Percentiles rank a stretch among this genome's conserved stretches.
Conservation (phyloP, 2,888 invertebrate genomes). For the Diarsia rubi region DNA sequence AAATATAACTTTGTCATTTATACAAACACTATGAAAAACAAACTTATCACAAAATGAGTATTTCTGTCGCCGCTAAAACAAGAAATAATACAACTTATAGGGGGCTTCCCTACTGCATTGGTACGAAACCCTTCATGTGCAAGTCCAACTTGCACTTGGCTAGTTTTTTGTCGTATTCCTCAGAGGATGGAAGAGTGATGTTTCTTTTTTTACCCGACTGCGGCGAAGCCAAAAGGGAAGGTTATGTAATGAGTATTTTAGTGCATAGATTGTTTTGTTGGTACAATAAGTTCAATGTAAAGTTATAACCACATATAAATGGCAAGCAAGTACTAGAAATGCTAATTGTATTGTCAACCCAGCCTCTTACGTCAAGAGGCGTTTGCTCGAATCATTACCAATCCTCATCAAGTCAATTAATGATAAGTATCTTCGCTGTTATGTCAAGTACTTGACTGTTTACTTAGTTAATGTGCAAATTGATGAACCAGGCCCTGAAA, state of each 20-base stretch:
- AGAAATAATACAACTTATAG: no score
- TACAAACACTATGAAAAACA: no score
- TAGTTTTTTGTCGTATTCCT: background rate
- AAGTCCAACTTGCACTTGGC: no score
- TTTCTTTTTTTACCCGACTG: no score
- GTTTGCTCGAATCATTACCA: constrained; percentile 56
- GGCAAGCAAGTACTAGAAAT: constrained; percentile 4
- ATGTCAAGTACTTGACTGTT: constrained; percentile 52
- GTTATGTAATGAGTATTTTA: background rate
- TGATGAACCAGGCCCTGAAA: constrained; percentile 24
- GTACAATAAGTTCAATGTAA: background rate
- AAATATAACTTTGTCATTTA: no score
- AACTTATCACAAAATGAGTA: no score
- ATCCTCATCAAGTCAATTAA: constrained; percentile 55
- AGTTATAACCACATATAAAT: background rate
- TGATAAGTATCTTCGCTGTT: constrained; percentile 44
- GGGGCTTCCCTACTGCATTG: no score
- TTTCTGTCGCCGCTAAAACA: no score
- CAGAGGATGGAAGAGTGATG: background rate
- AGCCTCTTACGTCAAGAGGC: constrained; percentile 30
- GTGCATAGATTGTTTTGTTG: background rate
- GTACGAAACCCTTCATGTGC: no score
- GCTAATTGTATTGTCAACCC: constrained; percentile 32
- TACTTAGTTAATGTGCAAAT: constrained; percentile 41
- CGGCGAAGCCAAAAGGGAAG: no score